Evolutionary conservation across 2,888 invertebrate species (phyloP), one percentile per base, ranked within the genome.

Genomic region (Abrostola tripartita): DNA sequence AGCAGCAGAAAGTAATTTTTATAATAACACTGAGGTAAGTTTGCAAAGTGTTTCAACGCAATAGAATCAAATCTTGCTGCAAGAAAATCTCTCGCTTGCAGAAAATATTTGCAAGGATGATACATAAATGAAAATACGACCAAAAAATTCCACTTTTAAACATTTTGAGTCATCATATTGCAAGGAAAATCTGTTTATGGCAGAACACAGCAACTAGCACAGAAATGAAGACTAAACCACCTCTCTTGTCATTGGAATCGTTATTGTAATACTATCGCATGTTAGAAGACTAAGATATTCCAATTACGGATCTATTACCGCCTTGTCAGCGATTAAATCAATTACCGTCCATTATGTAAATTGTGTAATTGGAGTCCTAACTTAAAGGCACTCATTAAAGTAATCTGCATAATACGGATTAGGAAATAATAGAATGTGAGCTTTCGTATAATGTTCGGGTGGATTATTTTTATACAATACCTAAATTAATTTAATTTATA

Each of bases 11-110:
- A 90, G 85, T 61, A 85, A 83, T 67, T 76, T 71, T 55, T 85
- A 84, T 71, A 91, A 91, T 64, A 72, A 78, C 55, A 88, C 88
- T 65, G 79, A 88, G 90, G 89, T 91, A 86, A 79, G 81, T 65
- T 44, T 37, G 14, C 8, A n/a, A n/a, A 24, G 4, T 24, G n/a
- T 24, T 24, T 1, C 24, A 24, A 2, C 24, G 24, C 24, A 24
- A 2, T 24, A 24, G 24, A 24, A 2, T 24, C 24, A 24, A 24
- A 1, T 24, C 4, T 4, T 24, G 24, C 24, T 24, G 24, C n/a
- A 24, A 24, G 24, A n/a, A n/a, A n/a, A n/a, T n/a, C n/a, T n/a
- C n/a, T n/a, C n/a, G n/a, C n/a, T n/a, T n/a, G n/a, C n/a, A n/a
- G n/a, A n/a, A n/a, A n/a, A n/a, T 24, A 24, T 24, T 24, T 24